Conservation (phyloP, 2,113 vertebrate species). For the Hymenochirus boettgeri region DNA sequence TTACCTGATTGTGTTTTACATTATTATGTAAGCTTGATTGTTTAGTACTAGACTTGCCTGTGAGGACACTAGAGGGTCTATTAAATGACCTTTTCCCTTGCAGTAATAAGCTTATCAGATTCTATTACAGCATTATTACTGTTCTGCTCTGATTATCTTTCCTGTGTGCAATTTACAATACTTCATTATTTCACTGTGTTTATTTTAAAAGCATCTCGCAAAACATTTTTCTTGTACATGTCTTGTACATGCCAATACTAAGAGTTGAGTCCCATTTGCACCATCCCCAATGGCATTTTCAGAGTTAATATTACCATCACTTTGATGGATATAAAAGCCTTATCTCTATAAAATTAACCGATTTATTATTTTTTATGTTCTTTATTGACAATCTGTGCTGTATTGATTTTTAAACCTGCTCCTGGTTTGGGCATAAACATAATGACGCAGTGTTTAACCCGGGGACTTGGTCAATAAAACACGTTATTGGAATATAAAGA, state of each 20-base stretch:
- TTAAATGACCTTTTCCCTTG: constrained; percentile 18
- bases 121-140: constrained; percentile 14
- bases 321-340: not conserved
- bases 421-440: constrained; percentile 12
- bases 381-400: constrained; percentile 16
- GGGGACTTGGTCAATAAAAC: constrained; percentile 38
- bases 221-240: no score
- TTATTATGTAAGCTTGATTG: constrained; percentile 6
- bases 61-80: constrained; percentile 20
- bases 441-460: constrained; percentile 25
- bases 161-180: constrained; percentile 10
- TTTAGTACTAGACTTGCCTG: constrained; percentile 2
- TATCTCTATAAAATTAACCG: not conserved
- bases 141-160: constrained; percentile 15
- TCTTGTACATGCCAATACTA: no score
- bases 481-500: constrained; percentile 21
- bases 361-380: constrained; percentile 28
- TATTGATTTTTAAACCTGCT: constrained; percentile 18
- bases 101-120: constrained; percentile 25
- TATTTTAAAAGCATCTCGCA: no score
- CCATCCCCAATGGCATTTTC: no score
- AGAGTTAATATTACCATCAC: no score
- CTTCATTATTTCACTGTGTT: not conserved
- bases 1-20: constrained; percentile 10
- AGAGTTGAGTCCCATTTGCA: no score